Conservation (phyloP, 2,113 vertebrate genomes). For the Vulpes vulpes region DNA sequence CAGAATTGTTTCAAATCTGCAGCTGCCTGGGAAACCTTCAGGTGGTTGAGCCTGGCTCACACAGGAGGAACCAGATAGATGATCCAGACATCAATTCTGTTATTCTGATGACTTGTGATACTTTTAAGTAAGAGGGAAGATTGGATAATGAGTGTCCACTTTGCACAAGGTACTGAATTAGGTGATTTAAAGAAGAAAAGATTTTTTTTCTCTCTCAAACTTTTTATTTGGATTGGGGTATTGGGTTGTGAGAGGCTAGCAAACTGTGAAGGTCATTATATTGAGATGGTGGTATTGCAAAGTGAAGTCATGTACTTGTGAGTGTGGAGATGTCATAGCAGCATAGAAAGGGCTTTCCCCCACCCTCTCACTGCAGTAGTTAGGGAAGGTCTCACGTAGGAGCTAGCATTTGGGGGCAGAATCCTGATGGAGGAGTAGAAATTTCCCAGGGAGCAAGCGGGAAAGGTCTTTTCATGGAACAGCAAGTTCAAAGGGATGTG, state of each 20-base stretch:
- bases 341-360: neutral
- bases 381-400: neutral
- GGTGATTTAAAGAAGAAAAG: neutral
- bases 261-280: neutral
- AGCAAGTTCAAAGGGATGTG: neutral
- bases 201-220: neutral
- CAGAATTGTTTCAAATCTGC: neutral
- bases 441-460: neutral
- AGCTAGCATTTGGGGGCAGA: neutral
- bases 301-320: neutral
- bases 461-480: neutral
- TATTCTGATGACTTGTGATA: neutral
- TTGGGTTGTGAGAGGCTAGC: neutral
- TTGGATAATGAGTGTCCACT: neutral
- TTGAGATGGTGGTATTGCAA: neutral
- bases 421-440: neutral
- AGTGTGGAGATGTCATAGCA: neutral
- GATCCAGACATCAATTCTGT: neutral
- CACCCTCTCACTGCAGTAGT: neutral
- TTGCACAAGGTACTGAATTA: neutral
- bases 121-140: constrained; percentile 18
- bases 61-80: neutral
- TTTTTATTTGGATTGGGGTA: neutral
- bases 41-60: neutral
- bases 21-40: neutral